These are phyloP conservation scores for Onychomys leucogaster DNA, from an alignment of 2,797 vertebrate species.

Conservation along the genomic window DNA sequence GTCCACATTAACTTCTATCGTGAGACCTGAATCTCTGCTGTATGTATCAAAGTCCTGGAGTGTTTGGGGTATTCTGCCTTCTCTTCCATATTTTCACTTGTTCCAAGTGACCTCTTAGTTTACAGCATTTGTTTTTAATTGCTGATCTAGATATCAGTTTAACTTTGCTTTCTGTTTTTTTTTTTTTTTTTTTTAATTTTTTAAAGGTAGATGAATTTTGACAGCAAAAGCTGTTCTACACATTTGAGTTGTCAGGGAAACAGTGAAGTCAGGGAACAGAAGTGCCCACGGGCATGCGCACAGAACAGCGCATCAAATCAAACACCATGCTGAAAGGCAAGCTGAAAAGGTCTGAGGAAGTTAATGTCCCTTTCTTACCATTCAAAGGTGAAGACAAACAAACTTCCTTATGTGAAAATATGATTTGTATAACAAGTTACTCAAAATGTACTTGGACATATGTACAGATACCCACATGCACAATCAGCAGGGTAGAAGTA, in stretches of 20 bases:
- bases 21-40: background rate
- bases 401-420: background rate
- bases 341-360: slow-evolving; percentile 16
- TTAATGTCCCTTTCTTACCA: background rate
- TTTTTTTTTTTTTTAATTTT: background rate
- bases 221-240: slow-evolving; percentile 25
- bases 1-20: background rate
- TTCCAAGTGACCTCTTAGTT: background rate
- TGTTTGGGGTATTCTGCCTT: background rate
- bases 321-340: background rate
- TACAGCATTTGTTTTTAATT: slow-evolving; percentile 70
- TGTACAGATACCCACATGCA: background rate
- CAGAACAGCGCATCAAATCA: slow-evolving; percentile 30
- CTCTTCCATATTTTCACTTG: slow-evolving; percentile 45
- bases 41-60: background rate
- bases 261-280: slow-evolving; percentile 20
- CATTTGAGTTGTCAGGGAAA: slow-evolving; percentile 45
- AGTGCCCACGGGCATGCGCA: background rate
- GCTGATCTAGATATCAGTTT: slow-evolving; percentile 4
- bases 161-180: background rate
- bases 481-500: background rate
- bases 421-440: background rate
- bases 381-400: slow-evolving; percentile 47
- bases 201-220: slow-evolving; percentile 57
- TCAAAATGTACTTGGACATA: background rate